Conservation (phyloP, 2,113 vertebrate genomes). For the Motacilla alba region DNA sequence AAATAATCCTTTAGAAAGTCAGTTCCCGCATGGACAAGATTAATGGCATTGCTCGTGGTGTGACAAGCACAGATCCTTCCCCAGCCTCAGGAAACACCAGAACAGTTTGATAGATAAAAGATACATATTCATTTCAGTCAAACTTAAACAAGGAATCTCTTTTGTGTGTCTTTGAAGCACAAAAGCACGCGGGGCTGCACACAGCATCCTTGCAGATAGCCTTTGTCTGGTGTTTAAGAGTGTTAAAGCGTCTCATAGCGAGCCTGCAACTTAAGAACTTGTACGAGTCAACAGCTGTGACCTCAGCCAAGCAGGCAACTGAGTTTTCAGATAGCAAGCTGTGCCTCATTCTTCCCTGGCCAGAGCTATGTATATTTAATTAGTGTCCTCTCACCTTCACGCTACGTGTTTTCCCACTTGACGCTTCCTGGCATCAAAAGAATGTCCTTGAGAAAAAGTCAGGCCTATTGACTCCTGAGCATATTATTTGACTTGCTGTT, state of each 20-base stretch:
- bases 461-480: slow-evolving; percentile 82
- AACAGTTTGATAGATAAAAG: not conserved
- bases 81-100: not conserved
- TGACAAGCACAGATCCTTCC: not conserved
- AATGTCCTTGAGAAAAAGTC: slow-evolving; percentile 91
- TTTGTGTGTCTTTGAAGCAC: not conserved
- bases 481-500: slow-evolving; percentile 79
- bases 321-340: slow-evolving; percentile 88
- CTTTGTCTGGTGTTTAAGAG: slow-evolving; percentile 25
- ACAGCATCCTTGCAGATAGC: slow-evolving; percentile 1
- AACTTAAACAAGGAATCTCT: not conserved
- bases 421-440: slow-evolving; percentile 91
- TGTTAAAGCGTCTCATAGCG: slow-evolving; percentile 18
- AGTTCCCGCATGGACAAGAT: not conserved
- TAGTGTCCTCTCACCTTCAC: slow-evolving; percentile 94
- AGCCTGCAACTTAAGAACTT: slow-evolving; percentile 44
- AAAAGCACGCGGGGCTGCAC: not conserved
- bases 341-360: slow-evolving; percentile 87
- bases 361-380: slow-evolving; percentile 90
- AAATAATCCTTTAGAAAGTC: not conserved
- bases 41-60: not conserved
- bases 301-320: slow-evolving; percentile 81
- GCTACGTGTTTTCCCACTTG: slow-evolving; percentile 85
- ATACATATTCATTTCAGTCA: not conserved
- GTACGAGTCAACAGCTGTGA: slow-evolving; percentile 87